Evolutionary conservation across 1,140 invertebrate genomes (phyloP).

Genomic region (Saccostrea glomerata): DNA sequence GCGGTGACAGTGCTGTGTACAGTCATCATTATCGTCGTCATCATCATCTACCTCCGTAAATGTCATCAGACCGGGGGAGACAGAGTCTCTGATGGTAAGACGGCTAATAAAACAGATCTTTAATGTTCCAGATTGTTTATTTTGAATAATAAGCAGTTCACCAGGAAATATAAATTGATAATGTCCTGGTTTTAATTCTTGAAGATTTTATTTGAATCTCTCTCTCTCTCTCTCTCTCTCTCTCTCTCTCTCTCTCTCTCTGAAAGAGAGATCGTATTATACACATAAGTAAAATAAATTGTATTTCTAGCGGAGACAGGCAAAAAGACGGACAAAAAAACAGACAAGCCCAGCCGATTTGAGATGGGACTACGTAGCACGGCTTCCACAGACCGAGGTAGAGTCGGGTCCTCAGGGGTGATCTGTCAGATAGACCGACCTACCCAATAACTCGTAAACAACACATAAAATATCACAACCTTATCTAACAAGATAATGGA

Average conservation of each 20-base stretch:
- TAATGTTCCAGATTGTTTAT: too few relatives aligned
- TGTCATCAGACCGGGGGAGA: neutral
- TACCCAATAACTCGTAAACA: neutral
- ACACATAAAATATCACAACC: neutral
- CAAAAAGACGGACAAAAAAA: neutral
- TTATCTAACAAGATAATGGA: neutral
- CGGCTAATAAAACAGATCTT: neutral
- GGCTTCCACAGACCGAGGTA: neutral
- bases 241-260: too few relatives aligned
- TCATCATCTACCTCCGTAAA: neutral
- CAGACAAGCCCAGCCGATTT: neutral
- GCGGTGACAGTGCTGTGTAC: neutral
- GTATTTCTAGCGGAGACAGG: neutral
- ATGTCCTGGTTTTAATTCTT: too few relatives aligned
- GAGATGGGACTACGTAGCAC: neutral
- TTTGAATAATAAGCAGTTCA: too few relatives aligned
- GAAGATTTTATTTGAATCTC: too few relatives aligned
- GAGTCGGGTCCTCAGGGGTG: neutral
- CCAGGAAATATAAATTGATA: too few relatives aligned
- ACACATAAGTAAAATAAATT: neutral
- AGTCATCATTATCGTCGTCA: neutral
- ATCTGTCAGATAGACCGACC: neutral
- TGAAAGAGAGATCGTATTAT: too few relatives aligned
- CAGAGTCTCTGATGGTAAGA: neutral
- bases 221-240: too few relatives aligned